phyloP scores from a whole-genome alignment of 2,888 invertebrate genomes.

The Charanyca ferruginea region DNA sequence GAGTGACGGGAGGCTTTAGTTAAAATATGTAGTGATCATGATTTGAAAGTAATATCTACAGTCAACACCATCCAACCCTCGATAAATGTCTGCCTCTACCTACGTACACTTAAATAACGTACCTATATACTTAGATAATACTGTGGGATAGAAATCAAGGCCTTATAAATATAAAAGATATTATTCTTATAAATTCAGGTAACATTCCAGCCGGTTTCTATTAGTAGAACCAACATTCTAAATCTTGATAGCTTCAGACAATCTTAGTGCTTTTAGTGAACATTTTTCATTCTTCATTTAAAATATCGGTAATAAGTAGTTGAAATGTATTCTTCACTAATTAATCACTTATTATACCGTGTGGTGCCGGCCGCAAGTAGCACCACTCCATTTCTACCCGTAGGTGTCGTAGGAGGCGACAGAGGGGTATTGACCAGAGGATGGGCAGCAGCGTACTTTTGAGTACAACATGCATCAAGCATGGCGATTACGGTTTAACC shows the following conservation, averaged over 20 bases:
- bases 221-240: conserved; percentile 47
- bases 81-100: conserved; percentile 5
- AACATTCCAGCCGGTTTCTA: conserved; percentile 27
- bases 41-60: conserved; percentile 1
- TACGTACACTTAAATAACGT: conserved; percentile 17
- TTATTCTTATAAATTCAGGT: conserved; percentile 44
- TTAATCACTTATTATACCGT: neutral
- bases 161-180: conserved; percentile 27
- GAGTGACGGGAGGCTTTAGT: too few relatives aligned
- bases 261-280: conserved; percentile 26
- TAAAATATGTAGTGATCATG: too few relatives aligned
- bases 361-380: too few relatives aligned
- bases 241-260: conserved; percentile 26
- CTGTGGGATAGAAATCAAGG: conserved; percentile 16
- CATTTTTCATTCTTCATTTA: conserved; percentile 11
- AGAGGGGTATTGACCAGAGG: too few relatives aligned
- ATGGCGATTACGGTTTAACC: too few relatives aligned
- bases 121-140: conserved; percentile 23
- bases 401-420: too few relatives aligned
- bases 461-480: too few relatives aligned
- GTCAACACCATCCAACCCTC: neutral
- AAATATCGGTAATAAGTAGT: conserved; percentile 2
- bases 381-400: too few relatives aligned
- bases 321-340: neutral
- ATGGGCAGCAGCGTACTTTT: too few relatives aligned